phyloP scores from a whole-genome alignment of 2,113 vertebrate species.

The Mustela nigripes region DNA sequence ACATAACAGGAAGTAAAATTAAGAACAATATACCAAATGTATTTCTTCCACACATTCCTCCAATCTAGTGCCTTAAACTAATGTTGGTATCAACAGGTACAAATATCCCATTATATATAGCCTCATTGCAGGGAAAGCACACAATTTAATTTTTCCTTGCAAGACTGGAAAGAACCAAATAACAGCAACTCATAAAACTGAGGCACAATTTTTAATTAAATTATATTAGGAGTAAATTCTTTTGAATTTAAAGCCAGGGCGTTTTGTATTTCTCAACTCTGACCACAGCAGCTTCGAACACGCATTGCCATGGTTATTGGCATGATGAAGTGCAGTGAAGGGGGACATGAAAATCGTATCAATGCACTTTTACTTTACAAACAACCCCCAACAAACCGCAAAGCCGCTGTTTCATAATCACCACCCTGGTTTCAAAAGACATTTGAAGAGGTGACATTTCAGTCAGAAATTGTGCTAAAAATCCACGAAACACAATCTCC shows the following conservation, averaged over 20 bases:
- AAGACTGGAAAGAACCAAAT: constrained; percentile 59
- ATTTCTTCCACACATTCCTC: constrained; percentile 40
- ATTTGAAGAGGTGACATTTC: background rate
- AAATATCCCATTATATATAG: background rate
- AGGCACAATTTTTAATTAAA: constrained; percentile 54
- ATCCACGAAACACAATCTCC: background rate
- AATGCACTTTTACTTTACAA: background rate
- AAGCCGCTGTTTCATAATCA: background rate
- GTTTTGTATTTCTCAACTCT: constrained; percentile 19
- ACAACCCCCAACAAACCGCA: background rate
- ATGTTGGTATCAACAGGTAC: constrained; percentile 48
- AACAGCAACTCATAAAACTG: constrained; percentile 48
- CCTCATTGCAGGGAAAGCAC: constrained; percentile 21
- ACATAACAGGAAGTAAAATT: constrained; percentile 54
- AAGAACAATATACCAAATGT: constrained; percentile 48
- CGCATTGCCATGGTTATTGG: background rate
- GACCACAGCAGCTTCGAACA: background rate
- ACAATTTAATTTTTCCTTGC: constrained; percentile 41
- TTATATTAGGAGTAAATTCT: constrained; percentile 22
- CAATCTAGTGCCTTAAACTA: constrained; percentile 25
- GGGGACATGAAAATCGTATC: constrained; percentile 4
- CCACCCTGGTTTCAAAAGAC: background rate
- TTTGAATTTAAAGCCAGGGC: constrained; percentile 47
- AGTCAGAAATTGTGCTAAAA: constrained; percentile 33
- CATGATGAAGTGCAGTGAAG: background rate